Percentiles rank a stretch among this genome's conserved stretches.
These are phyloP conservation scores for Dreissena polymorpha DNA, from an alignment of 1,140 invertebrate species.

Conservation along the genomic window DNA sequence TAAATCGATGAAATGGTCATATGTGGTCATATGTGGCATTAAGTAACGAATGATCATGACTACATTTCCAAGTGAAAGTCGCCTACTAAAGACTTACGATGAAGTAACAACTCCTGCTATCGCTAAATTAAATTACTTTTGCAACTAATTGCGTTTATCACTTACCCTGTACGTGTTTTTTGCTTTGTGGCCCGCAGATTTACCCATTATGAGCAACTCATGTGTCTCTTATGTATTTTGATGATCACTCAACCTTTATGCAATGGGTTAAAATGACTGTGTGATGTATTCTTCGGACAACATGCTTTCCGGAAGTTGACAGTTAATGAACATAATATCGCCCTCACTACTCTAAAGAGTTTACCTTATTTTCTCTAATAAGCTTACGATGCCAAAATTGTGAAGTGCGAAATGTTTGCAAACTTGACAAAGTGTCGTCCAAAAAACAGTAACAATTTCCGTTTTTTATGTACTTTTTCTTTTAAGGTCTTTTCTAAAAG, in stretches of 20 bases:
- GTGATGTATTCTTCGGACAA: neutral
- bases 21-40: neutral
- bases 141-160: neutral
- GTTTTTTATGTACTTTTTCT: too few species aligned
- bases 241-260: neutral
- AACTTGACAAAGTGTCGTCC: too few species aligned
- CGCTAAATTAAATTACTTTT: constrained; percentile 50
- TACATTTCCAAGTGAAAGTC: too few species aligned
- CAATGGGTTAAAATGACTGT: neutral
- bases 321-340: neutral
- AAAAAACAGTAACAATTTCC: too few species aligned
- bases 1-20: too few species aligned
- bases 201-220: constrained; percentile 72
- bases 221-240: neutral
- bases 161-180: constrained; percentile 90
- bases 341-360: neutral
- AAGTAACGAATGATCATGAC: too few species aligned
- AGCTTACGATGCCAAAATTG: neutral
- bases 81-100: too few species aligned
- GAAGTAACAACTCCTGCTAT: neutral
- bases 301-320: constrained; percentile 57
- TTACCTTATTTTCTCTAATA: constrained; percentile 5
- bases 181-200: constrained; percentile 88
- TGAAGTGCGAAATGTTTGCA: too few species aligned
- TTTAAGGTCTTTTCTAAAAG: too few species aligned